These are phyloP conservation scores for Sinocyclocheilus anophthalmus DNA, from an alignment of 2,113 vertebrate genomes.

Conservation along the genomic window DNA sequence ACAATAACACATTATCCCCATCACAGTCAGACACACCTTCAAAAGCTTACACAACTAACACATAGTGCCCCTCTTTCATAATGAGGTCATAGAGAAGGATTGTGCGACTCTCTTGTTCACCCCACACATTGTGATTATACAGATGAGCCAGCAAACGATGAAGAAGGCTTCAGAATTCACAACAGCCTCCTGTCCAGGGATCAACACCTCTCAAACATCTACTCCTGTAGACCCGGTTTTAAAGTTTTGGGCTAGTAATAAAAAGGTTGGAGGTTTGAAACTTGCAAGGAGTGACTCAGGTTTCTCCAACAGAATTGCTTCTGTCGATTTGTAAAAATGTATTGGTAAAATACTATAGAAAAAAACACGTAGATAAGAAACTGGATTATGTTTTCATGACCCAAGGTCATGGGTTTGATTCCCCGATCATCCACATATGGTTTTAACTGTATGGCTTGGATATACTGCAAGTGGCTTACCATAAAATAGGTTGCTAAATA, in stretches of 20 bases:
- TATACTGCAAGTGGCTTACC: neutral
- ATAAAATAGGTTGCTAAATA: neutral
- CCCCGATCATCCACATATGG: neutral
- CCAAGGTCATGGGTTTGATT: neutral
- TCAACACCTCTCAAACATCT: slow-evolving; percentile 14
- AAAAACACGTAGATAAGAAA: neutral
- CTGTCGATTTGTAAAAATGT: neutral
- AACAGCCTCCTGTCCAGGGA: neutral
- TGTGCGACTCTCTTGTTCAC: slow-evolving; percentile 13
- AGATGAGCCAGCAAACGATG: slow-evolving; percentile 20
- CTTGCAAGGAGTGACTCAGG: neutral
- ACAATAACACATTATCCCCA: slow-evolving; percentile 67
- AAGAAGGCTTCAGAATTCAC: neutral
- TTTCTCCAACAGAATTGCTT: neutral
- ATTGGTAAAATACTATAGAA: neutral
- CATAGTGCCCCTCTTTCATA: slow-evolving; percentile 27
- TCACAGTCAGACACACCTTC: slow-evolving; percentile 34
- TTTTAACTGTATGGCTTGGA: neutral
- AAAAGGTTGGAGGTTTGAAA: neutral
- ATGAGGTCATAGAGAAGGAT: slow-evolving; percentile 27
- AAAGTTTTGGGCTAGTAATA: neutral
- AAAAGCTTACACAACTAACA: slow-evolving; percentile 34
- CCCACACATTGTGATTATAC: slow-evolving; percentile 27
- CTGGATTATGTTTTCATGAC: neutral
- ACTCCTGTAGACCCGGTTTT: neutral